Conservation (phyloP, 2,113 vertebrate genomes). For the Baryphthengus martii region DNA sequence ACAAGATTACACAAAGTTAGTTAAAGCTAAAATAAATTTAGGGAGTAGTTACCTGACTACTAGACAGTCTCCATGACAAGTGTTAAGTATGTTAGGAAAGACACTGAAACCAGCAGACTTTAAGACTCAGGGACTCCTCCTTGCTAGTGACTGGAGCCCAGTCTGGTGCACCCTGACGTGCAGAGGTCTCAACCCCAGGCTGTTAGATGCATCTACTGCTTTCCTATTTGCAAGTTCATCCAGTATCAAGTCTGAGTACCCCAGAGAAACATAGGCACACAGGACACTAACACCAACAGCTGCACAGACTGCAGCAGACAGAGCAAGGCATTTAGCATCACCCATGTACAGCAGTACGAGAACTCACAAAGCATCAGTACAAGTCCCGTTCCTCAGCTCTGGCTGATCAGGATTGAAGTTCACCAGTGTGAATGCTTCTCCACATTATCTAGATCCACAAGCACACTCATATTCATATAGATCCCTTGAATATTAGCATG, state of each 20-base stretch:
- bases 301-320: neutral
- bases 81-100: neutral
- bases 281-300: too few relatives aligned
- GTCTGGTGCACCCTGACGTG: neutral
- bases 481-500: neutral
- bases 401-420: neutral
- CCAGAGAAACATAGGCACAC: neutral
- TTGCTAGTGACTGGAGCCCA: neutral
- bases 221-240: neutral
- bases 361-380: neutral
- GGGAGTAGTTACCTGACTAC: neutral
- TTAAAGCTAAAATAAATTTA: neutral
- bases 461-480: neutral
- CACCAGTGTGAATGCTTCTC: neutral
- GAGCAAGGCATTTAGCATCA: neutral
- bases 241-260: neutral
- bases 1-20: neutral
- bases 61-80: neutral
- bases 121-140: accelerated
- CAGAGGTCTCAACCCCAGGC: neutral
- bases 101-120: neutral
- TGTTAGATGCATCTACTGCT: neutral
- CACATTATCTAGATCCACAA: neutral
- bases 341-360: accelerated
- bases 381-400: neutral